Conservation (phyloP, 2,797 vertebrate genomes). For the Cottoperca gobio region DNA sequence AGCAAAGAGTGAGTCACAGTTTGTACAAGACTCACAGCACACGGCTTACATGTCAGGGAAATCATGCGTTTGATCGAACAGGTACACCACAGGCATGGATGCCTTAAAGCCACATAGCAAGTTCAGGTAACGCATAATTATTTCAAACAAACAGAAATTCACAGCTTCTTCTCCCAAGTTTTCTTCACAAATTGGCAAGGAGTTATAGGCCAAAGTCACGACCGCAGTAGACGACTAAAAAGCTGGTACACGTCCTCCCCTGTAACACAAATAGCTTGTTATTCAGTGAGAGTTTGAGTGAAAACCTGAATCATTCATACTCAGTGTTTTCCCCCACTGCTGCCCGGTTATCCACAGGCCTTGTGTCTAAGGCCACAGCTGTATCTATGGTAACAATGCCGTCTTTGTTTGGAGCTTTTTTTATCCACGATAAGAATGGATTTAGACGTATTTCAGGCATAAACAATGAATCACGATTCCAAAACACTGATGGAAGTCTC, state of each 20-base stretch:
- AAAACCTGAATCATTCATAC: conserved; percentile 19
- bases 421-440: conserved; percentile 16
- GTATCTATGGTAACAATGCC: conserved; percentile 33
- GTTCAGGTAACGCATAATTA: neutral
- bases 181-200: neutral
- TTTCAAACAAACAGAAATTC: neutral
- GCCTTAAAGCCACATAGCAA: neutral
- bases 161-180: neutral
- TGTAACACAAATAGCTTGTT: neutral
- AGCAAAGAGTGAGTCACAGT: neutral
- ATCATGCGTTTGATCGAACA: neutral
- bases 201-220: neutral
- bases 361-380: conserved; percentile 5
- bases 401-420: conserved; percentile 33
- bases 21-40: neutral
- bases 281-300: neutral
- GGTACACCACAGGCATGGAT: neutral
- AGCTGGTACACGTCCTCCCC: neutral
- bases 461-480: conserved; percentile 4
- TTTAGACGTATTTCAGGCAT: conserved; percentile 31
- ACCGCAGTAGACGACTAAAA: neutral
- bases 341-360: conserved; percentile 17
- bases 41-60: neutral
- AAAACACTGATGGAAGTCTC: conserved; percentile 4
- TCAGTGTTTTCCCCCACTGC: neutral